These are phyloP conservation scores for Myotis brandtii DNA, from an alignment of 2,113 vertebrate species.

Conservation along the genomic window DNA sequence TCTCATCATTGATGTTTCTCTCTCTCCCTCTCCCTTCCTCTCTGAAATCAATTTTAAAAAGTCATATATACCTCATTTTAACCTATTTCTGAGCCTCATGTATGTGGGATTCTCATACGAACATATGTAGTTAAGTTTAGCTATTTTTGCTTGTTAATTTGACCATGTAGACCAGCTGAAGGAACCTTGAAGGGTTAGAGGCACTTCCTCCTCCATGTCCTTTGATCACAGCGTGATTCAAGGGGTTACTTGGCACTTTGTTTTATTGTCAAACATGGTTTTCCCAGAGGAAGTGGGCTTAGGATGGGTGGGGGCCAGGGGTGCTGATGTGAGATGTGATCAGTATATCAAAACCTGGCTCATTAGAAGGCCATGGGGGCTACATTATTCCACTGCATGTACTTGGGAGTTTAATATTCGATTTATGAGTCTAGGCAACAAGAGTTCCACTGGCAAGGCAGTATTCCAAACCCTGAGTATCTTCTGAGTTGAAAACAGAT, in stretches of 20 bases:
- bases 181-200: background rate
- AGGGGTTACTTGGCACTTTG: background rate
- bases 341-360: background rate
- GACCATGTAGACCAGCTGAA: background rate
- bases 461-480: background rate
- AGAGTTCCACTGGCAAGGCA: background rate
- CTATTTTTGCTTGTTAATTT: background rate
- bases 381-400: background rate
- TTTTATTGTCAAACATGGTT: background rate
- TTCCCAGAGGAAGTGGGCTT: background rate
- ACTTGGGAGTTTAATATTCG: background rate
- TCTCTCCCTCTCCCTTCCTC: too few species aligned
- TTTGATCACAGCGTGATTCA: background rate
- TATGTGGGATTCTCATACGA: background rate
- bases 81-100: background rate
- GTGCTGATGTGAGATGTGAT: background rate
- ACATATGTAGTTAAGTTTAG: background rate
- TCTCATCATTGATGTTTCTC: too few species aligned
- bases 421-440: background rate
- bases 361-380: background rate
- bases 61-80: background rate
- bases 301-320: background rate
- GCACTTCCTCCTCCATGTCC: background rate
- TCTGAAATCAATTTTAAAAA: too few species aligned
- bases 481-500: background rate